These are phyloP conservation scores for Oryzias curvinotus DNA, from an alignment of 2,113 vertebrate genomes.

Conservation along the genomic window DNA sequence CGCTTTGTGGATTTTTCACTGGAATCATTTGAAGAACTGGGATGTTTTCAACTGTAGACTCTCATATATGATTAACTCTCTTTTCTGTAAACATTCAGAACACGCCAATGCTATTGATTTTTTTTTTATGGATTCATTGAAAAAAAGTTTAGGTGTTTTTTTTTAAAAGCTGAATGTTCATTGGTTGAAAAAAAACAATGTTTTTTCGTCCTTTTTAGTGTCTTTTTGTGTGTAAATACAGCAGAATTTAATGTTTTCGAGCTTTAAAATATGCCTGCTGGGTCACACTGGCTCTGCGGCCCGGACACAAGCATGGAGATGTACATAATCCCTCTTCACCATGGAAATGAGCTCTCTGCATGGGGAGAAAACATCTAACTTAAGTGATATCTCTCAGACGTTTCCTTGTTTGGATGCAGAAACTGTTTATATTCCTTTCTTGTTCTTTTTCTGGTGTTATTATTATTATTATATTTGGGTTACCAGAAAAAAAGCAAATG, in stretches of 20 bases:
- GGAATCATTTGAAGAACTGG: constrained; percentile 34
- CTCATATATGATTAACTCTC: background rate
- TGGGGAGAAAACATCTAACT: constrained; percentile 65
- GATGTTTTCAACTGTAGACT: background rate
- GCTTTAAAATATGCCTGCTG: constrained; percentile 62
- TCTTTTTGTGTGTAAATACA: constrained; percentile 69
- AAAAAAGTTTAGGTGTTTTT: no score
- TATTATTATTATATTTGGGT: constrained; percentile 41
- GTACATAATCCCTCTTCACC: constrained; percentile 72
- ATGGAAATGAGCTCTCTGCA: constrained; percentile 58
- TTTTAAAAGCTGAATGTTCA: no score
- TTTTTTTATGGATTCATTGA: no score
- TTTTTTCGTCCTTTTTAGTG: background rate
- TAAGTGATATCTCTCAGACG: constrained; percentile 50
- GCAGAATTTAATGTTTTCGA: constrained; percentile 49
- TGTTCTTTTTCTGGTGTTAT: constrained; percentile 36
- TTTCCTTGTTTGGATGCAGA: constrained; percentile 46
- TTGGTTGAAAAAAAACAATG: no score
- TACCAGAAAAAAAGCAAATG: constrained; percentile 59
- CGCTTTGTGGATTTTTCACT: constrained; percentile 52
- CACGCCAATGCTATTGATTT: no score
- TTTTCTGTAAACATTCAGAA: background rate
- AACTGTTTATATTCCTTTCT: constrained; percentile 47
- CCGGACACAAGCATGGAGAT: constrained; percentile 58
- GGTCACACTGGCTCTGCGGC: constrained; percentile 75